Percentiles rank a stretch among this genome's conserved stretches.
These are phyloP conservation scores for Chironomus riparius DNA, from an alignment of 2,888 invertebrate genomes.

Conservation along the genomic window DNA sequence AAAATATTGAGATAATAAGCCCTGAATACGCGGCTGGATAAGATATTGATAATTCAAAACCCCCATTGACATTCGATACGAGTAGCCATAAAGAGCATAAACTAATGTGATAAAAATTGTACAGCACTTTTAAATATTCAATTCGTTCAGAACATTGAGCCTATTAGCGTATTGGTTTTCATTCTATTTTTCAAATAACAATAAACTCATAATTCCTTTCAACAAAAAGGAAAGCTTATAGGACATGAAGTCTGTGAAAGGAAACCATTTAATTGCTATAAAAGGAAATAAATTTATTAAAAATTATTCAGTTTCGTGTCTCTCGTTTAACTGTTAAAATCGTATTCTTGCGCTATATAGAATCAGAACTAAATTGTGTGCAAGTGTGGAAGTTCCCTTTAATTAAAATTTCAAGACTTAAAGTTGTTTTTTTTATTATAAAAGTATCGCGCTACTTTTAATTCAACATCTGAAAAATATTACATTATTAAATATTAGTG, in stretches of 20 bases:
- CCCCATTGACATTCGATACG: slow-evolving; percentile 19
- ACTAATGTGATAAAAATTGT: slow-evolving; percentile 17
- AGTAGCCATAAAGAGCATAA: neutral
- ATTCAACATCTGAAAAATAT: slow-evolving; percentile 1
- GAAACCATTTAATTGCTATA: slow-evolving; percentile 27
- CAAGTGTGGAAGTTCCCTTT: neutral
- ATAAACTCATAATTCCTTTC: slow-evolving; percentile 15
- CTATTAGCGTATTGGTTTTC: slow-evolving; percentile 15
- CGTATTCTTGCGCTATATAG: neutral
- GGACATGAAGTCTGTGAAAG: neutral
- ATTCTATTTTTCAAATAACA: neutral
- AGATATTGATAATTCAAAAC: slow-evolving; percentile 6
- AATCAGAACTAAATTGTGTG: neutral
- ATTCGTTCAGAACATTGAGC: slow-evolving; percentile 11
- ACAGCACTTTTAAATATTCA: slow-evolving; percentile 27
- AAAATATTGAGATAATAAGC: neutral
- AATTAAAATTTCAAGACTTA: neutral
- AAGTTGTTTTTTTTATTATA: neutral
- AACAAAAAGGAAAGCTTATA: neutral
- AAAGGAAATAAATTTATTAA: neutral
- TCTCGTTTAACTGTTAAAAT: neutral
- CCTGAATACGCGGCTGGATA: neutral
- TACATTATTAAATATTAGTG: slow-evolving; percentile 19
- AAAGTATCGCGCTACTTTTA: neutral
- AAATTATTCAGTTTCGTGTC: slow-evolving; percentile 22